Conservation (phyloP, 2,888 invertebrate genomes). For the Eremobia ochroleuca region DNA sequence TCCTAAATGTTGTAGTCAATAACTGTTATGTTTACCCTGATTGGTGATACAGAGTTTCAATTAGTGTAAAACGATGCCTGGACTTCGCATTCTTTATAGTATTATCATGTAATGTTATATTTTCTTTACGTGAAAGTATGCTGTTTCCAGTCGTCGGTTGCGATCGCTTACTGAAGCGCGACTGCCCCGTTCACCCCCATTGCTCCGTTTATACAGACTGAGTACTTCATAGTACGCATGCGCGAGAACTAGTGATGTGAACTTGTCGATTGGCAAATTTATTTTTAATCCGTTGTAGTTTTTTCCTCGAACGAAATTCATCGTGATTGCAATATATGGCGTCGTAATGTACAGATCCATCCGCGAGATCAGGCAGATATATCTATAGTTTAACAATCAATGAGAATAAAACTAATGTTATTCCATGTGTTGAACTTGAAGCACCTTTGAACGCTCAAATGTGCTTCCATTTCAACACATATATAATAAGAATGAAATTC, state of each 20-base stretch:
- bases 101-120: background rate
- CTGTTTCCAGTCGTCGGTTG: background rate
- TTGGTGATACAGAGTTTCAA: background rate
- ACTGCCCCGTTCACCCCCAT: conserved; percentile 38
- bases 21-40: conserved; percentile 1
- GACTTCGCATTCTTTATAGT: background rate
- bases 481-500: background rate
- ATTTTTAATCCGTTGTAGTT: background rate
- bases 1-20: background rate
- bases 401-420: background rate
- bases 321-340: background rate
- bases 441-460: too few relatives aligned
- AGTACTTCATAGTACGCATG: conserved; percentile 72
- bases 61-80: background rate
- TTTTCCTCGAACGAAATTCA: background rate
- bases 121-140: background rate
- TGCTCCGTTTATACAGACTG: conserved; percentile 52
- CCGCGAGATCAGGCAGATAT: background rate
- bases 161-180: background rate
- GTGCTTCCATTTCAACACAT: too few relatives aligned
- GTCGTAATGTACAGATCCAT: too few relatives aligned
- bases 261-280: conserved; percentile 63
- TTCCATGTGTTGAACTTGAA: background rate
- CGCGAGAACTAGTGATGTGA: conserved; percentile 71
- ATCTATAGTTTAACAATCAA: background rate